A percentile compares a stretch with the other conserved stretches of the same genome.
Conservation (phyloP, 2,797 vertebrate species). For the Prionace glauca region DNA sequence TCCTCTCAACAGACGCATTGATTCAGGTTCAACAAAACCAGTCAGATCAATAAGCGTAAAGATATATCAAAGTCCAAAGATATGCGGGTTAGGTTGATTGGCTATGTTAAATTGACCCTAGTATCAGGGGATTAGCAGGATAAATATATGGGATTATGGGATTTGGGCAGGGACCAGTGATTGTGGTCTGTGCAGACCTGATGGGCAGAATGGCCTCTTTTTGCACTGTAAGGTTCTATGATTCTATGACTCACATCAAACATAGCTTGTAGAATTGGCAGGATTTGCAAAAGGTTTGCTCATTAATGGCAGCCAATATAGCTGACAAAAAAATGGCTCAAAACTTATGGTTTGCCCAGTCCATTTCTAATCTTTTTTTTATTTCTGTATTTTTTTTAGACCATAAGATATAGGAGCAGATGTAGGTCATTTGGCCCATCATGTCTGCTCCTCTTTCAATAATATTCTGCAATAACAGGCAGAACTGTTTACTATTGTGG, state of each 20-base stretch:
- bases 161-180: too few relatives aligned
- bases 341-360: background rate
- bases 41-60: background rate
- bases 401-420: too few relatives aligned
- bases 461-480: background rate
- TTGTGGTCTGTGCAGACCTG: too few relatives aligned
- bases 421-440: too few relatives aligned
- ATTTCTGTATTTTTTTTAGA: background rate
- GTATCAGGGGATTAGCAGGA: too few relatives aligned
- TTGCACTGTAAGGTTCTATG: too few relatives aligned
- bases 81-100: too few relatives aligned
- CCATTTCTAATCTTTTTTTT: background rate
- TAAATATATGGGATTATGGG: too few relatives aligned
- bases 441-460: background rate
- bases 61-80: background rate
- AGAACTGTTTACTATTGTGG: background rate
- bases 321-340: background rate
- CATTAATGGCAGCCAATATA: background rate
- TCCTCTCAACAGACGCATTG: background rate
- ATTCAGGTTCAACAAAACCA: conserved; percentile 13
- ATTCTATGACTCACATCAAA: background rate
- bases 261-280: background rate
- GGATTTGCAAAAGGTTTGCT: background rate
- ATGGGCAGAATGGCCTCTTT: too few relatives aligned
- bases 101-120: too few relatives aligned